A percentile compares a stretch with the other conserved stretches of the same genome.
These are phyloP conservation scores for Himalopsyche kuldschensis DNA, from an alignment of 2,888 invertebrate species.

Conservation along the genomic window DNA sequence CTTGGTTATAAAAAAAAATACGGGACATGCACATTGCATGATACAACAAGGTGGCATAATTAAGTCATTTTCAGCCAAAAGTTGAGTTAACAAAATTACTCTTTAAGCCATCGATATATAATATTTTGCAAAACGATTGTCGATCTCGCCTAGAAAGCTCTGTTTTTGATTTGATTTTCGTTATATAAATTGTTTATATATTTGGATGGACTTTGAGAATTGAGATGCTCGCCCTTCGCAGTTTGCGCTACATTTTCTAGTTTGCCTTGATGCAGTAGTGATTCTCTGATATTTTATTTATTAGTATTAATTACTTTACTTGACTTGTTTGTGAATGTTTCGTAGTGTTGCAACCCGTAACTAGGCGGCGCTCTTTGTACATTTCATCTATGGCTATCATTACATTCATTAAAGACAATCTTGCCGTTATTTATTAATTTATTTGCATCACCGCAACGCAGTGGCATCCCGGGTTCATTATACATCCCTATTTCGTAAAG, in stretches of 20 bases:
- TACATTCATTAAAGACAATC: neutral
- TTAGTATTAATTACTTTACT: neutral
- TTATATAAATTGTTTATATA: no score
- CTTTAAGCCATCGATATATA: no score
- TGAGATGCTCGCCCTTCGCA: neutral
- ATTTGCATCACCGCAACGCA: neutral
- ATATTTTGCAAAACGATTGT: no score
- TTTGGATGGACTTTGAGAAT: no score
- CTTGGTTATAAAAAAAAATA: no score
- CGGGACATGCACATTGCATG: no score
- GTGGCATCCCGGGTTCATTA: neutral
- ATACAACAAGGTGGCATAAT: no score
- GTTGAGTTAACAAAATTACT: no score
- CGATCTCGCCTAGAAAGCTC: no score
- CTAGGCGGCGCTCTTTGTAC: neutral
- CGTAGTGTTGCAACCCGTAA: neutral
- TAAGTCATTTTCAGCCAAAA: no score
- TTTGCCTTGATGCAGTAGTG: neutral
- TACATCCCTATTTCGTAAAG: no score
- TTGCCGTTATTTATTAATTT: neutral
- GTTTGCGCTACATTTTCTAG: neutral
- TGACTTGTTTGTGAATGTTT: neutral
- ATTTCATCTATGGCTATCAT: neutral
- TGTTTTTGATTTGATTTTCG: no score
- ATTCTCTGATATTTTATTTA: neutral